Conservation (phyloP, 2,113 vertebrate genomes). For the Gambusia holbrooki region DNA sequence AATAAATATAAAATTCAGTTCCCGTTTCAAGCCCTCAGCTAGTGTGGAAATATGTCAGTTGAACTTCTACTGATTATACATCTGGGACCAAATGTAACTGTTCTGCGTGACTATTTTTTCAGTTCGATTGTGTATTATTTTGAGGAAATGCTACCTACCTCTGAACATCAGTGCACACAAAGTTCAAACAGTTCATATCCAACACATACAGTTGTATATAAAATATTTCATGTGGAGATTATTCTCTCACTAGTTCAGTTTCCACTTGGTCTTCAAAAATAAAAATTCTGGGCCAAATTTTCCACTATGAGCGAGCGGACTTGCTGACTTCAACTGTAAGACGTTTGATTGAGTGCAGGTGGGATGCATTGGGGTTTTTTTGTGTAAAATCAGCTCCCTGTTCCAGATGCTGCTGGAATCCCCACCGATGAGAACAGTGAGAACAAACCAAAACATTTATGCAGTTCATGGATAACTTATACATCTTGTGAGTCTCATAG, state of each 20-base stretch:
- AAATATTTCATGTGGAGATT: not conserved
- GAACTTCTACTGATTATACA: not conserved
- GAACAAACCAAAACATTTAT: slow-evolving; percentile 4
- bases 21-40: not conserved
- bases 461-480: not conserved
- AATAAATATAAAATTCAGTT: not conserved
- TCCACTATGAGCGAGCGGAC: not conserved
- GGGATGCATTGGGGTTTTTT: not conserved
- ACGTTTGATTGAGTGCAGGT: slow-evolving; percentile 19
- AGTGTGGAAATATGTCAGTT: not conserved
- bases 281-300: slow-evolving; percentile 15
- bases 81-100: not conserved
- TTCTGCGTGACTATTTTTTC: too few relatives aligned
- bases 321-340: slow-evolving; percentile 18
- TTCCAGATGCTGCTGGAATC: slow-evolving; percentile 16
- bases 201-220: not conserved
- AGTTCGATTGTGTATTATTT: too few relatives aligned
- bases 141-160: not conserved
- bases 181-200: not conserved
- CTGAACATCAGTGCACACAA: not conserved
- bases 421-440: slow-evolving; percentile 5
- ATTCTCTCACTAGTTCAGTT: not conserved
- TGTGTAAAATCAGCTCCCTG: slow-evolving; percentile 20
- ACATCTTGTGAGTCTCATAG: not conserved
- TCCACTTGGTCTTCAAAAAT: not conserved